Base-by-base conservation (phyloP, 2,888 invertebrate genomes). In the Ypsolopha sequella region DNA sequence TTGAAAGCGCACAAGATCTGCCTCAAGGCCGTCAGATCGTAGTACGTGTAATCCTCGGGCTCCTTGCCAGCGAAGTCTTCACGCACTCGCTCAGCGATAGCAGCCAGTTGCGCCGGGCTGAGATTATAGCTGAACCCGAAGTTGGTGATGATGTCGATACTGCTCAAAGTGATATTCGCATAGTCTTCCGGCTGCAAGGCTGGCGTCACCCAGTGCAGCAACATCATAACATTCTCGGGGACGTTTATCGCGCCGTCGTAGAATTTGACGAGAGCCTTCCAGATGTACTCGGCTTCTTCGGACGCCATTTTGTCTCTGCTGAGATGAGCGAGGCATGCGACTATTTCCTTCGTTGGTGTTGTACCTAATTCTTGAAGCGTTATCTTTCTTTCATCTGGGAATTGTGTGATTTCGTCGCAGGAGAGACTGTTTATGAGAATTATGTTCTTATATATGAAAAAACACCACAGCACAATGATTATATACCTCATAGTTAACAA, bases 1-100 rank as follows among this genome's bases (percentile, higher is more conserved):
- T 89, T 88, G 51, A 89, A 88, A n/a, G 80, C 80, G 58, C 90
- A 90, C 2, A 90, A 58, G 54, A 90, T 88, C 60, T 89, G 88
- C 36, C 82, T 72, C 51, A 90, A 62, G 0, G 88, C 84, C 41
- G 64, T 70, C 50, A 90, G 68, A 66, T 90, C 90, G 53, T 87
- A 89, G 57, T 76, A 82, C 0, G 89, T 88, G 57, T 88, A 89
- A 54, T 89, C 88, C 54, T 87, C 80, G 0, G 89, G 88, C 35
- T 72, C 71, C 64, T 90, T 90, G 0, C 70, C 76, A 1, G 82
- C 75, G 65, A 89, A 90, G 54, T 88, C 88, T 46, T 74, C 66
- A 4, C 80, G 77, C 1, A 90, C 78, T n/a, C 86, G 76, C 35
- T 79, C 70, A 1, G 88, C 88, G 9, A 90, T 76, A 0, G 87